phyloP scores from a whole-genome alignment of 2,888 invertebrate genomes.

The Hydrotaea diabolus region DNA sequence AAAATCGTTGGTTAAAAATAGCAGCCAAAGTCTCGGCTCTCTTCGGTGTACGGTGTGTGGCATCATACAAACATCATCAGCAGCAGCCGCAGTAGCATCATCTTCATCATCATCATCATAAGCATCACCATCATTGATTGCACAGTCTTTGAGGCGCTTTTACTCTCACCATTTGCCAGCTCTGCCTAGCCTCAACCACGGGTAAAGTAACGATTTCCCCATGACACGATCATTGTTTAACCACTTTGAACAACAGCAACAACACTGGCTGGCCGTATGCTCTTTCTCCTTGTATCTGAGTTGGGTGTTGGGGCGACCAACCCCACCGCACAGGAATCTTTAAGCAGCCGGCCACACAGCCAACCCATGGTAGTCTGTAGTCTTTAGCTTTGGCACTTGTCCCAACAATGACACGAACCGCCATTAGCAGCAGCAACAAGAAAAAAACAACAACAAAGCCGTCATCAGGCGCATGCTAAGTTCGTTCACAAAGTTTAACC shows the following conservation, averaged over 20 bases:
- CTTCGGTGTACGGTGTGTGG: slow-evolving; percentile 41
- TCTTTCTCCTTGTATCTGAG: not conserved
- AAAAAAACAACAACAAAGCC: not conserved
- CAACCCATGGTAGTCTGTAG: too few relatives aligned
- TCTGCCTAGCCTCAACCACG: slow-evolving; percentile 51
- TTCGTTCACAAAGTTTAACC: not conserved
- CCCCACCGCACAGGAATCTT: not conserved
- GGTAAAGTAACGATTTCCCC: slow-evolving; percentile 54
- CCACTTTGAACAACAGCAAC: not conserved
- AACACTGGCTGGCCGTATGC: too few relatives aligned
- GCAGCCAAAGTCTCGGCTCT: slow-evolving; percentile 39
- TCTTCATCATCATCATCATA: too few relatives aligned
- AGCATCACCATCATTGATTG: too few relatives aligned
- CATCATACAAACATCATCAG: not conserved
- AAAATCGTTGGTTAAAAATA: slow-evolving; percentile 53
- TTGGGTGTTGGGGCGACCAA: not conserved
- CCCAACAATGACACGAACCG: not conserved
- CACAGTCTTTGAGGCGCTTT: slow-evolving; percentile 38
- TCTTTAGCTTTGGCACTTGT: not conserved
- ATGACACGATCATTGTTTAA: not conserved
- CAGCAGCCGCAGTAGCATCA: not conserved
- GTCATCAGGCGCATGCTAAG: slow-evolving; percentile 22
- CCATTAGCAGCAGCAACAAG: too few relatives aligned
- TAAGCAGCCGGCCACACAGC: too few relatives aligned
- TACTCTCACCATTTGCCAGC: not conserved